These are phyloP conservation scores for Eudasyphora cyanicolor DNA, from an alignment of 2,888 invertebrate genomes.

Conservation along the genomic window DNA sequence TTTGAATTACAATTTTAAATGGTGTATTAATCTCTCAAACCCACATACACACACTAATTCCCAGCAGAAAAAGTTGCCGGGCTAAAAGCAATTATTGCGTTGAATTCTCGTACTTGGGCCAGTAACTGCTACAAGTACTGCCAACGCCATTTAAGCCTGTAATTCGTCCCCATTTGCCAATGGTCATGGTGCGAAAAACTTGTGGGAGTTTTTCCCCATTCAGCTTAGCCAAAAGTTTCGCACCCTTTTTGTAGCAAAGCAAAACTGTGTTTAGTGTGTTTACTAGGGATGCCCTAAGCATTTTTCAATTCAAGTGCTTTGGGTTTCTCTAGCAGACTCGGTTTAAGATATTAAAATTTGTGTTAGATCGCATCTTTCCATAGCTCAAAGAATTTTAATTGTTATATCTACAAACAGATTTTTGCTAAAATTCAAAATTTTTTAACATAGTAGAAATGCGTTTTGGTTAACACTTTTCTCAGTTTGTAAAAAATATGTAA, in stretches of 20 bases:
- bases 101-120: conserved; percentile 9
- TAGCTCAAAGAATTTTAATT: too few relatives aligned
- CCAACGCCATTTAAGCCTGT: conserved; percentile 42
- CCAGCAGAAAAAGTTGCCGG: conserved; percentile 26
- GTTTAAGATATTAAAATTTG: too few relatives aligned
- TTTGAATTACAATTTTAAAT: too few relatives aligned
- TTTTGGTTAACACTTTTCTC: too few relatives aligned
- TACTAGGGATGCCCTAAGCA: neutral
- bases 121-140: conserved; percentile 28
- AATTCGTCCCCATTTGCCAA: conserved; percentile 27
- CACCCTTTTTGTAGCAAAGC: neutral
- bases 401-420: too few relatives aligned
- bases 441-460: too few relatives aligned
- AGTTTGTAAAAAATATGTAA: too few relatives aligned
- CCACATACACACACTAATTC: neutral
- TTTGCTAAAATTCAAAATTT: too few relatives aligned
- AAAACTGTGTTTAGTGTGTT: neutral
- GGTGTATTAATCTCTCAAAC: too few relatives aligned
- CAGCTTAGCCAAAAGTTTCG: conserved; percentile 1
- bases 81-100: conserved; percentile 51
- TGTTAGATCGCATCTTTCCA: too few relatives aligned
- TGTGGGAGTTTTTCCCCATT: neutral
- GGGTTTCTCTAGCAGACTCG: too few relatives aligned
- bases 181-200: conserved; percentile 13
- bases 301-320: too few relatives aligned